phyloP scores from a whole-genome alignment of 2,113 vertebrate genomes.

The Rhynchomys soricoides region DNA sequence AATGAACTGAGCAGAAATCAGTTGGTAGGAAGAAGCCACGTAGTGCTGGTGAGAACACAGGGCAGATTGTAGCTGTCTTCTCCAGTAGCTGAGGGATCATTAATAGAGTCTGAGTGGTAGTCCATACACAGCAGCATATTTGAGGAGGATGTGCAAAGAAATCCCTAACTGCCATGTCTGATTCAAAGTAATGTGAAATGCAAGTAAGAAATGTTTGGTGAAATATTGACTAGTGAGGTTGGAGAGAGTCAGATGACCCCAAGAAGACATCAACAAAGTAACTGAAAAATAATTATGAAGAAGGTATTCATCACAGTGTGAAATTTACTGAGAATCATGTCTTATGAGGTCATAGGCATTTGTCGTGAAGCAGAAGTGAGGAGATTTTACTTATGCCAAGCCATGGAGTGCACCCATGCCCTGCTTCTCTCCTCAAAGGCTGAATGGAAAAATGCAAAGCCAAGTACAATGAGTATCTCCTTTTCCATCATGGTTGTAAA shows the following conservation, averaged over 20 bases:
- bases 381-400: neutral
- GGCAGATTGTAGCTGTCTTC: neutral
- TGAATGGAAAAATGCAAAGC: neutral
- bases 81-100: neutral
- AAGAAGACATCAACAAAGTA: neutral
- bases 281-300: conserved; percentile 9
- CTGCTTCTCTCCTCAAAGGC: neutral
- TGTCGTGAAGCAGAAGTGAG: neutral
- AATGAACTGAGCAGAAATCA: neutral
- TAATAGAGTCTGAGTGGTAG: neutral
- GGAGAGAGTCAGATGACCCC: neutral
- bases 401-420: neutral
- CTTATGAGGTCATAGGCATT: neutral
- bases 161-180: neutral
- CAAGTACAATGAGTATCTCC: neutral
- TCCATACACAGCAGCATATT: neutral
- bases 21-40: neutral
- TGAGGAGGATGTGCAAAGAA: neutral
- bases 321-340: neutral
- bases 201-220: neutral
- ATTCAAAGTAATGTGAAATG: neutral
- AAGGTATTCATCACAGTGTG: neutral
- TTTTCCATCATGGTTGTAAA: neutral
- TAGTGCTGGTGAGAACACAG: neutral
- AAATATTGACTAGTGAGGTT: neutral